Conservation (phyloP, 2,888 invertebrate genomes). For the Epirrhoe tristata region DNA sequence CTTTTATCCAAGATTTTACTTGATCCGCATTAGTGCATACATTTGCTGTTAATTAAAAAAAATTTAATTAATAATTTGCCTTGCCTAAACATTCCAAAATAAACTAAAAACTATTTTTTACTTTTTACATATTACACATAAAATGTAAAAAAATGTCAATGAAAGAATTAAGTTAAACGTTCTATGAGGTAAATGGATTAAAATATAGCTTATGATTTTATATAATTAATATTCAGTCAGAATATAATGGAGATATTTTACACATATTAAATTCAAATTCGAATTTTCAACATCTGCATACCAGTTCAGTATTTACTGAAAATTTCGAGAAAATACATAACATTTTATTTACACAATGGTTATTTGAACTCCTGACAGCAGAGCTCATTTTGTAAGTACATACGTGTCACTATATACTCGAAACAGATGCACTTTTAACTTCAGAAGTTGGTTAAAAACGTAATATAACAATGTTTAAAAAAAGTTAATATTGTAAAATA, state of each 20-base stretch:
- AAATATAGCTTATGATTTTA: slow-evolving; percentile 40
- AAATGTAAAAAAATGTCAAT: slow-evolving; percentile 37
- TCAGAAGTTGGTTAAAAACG: slow-evolving; percentile 19
- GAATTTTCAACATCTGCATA: slow-evolving; percentile 44
- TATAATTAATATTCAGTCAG: slow-evolving; percentile 43
- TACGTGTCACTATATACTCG: slow-evolving; percentile 31
- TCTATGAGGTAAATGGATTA: slow-evolving; percentile 45
- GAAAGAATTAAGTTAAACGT: slow-evolving; percentile 36
- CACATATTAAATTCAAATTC: slow-evolving; percentile 40
- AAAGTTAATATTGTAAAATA: slow-evolving; percentile 16
- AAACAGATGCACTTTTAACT: slow-evolving; percentile 21
- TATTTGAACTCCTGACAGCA: slow-evolving; percentile 5
- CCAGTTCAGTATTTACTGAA: slow-evolving; percentile 36
- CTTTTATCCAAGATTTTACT: too few relatives aligned
- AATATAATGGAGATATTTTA: slow-evolving; percentile 42
- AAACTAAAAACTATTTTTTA: slow-evolving; percentile 33
- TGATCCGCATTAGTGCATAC: not conserved
- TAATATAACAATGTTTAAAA: slow-evolving; percentile 14
- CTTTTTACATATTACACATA: slow-evolving; percentile 29
- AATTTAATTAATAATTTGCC: not conserved
- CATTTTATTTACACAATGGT: slow-evolving; percentile 32
- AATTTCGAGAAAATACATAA: slow-evolving; percentile 19
- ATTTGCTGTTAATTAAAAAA: not conserved
- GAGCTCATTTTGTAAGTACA: slow-evolving; percentile 29
- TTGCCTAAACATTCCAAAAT: slow-evolving; percentile 28